Evolutionary conservation across 2,888 invertebrate species (phyloP).

Genomic region (Athrips mouffetella): DNA sequence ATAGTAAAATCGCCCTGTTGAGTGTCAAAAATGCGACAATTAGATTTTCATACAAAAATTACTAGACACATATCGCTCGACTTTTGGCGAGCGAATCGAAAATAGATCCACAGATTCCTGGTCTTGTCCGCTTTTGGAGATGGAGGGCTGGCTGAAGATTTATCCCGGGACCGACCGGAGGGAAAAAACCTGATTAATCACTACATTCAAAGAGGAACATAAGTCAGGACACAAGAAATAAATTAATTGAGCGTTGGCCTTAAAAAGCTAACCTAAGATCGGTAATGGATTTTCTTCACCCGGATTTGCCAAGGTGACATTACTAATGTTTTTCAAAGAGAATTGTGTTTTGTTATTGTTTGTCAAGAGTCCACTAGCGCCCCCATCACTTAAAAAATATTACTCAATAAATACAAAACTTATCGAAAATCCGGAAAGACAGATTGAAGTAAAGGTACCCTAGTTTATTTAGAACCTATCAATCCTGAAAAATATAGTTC

Average conservation of each 20-base stretch:
- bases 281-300: conserved; percentile 3
- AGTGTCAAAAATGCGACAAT: too few species aligned
- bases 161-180: conserved; percentile 35
- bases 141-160: conserved; percentile 41
- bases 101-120: conserved; percentile 12
- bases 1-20: too few species aligned
- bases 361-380: too few species aligned
- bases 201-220: conserved; percentile 59
- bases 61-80: background rate
- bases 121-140: conserved; percentile 24
- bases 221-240: conserved; percentile 64
- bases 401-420: too few species aligned
- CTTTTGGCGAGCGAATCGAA: background rate
- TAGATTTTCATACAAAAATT: too few species aligned
- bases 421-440: too few species aligned
- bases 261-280: background rate
- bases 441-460: too few species aligned
- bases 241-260: conserved; percentile 43
- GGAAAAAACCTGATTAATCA: conserved; percentile 66
- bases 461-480: too few species aligned
- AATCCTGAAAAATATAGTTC: too few species aligned
- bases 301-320: background rate
- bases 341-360: background rate
- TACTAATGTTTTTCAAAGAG: background rate
- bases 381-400: too few species aligned